Evolutionary conservation across 2,797 vertebrate genomes (phyloP).

Genomic region (Hoplostethus mediterraneus): DNA sequence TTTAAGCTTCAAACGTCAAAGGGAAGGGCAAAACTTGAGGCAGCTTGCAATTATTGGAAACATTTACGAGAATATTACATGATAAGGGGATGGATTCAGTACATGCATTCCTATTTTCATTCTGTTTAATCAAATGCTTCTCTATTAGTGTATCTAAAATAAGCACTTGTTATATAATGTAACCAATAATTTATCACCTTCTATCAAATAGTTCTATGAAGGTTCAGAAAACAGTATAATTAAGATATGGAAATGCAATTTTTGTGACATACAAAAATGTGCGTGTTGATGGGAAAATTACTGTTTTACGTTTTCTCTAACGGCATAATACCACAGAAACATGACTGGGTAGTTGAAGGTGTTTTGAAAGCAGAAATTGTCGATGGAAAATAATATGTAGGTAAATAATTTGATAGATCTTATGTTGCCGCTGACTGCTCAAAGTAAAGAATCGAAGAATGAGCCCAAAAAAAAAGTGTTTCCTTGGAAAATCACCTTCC

Average conservation of each 20-base stretch:
- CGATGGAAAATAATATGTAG: too few relatives aligned
- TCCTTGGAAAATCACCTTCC: slow-evolving; percentile 52
- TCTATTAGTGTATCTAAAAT: neutral
- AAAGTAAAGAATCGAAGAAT: too few relatives aligned
- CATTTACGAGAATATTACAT: slow-evolving; percentile 25
- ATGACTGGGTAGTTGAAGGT: neutral
- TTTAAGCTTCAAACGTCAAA: slow-evolving; percentile 53
- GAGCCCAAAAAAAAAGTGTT: slow-evolving; percentile 49
- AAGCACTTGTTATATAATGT: neutral
- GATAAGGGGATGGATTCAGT: neutral
- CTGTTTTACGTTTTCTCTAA: too few relatives aligned
- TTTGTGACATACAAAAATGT: too few relatives aligned
- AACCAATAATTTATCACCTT: slow-evolving; percentile 10
- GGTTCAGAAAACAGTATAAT: neutral
- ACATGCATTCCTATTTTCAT: neutral
- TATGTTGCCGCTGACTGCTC: neutral
- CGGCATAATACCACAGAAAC: too few relatives aligned
- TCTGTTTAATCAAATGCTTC: neutral
- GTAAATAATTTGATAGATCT: neutral
- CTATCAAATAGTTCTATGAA: slow-evolving; percentile 2
- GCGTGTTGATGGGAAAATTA: too few relatives aligned
- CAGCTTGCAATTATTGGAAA: slow-evolving; percentile 29
- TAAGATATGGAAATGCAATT: too few relatives aligned
- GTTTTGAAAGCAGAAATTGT: too few relatives aligned
- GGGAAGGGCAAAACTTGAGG: slow-evolving; percentile 47